Conservation (phyloP, 2,797 vertebrate genomes). For the Adrianichthys oophorus region DNA sequence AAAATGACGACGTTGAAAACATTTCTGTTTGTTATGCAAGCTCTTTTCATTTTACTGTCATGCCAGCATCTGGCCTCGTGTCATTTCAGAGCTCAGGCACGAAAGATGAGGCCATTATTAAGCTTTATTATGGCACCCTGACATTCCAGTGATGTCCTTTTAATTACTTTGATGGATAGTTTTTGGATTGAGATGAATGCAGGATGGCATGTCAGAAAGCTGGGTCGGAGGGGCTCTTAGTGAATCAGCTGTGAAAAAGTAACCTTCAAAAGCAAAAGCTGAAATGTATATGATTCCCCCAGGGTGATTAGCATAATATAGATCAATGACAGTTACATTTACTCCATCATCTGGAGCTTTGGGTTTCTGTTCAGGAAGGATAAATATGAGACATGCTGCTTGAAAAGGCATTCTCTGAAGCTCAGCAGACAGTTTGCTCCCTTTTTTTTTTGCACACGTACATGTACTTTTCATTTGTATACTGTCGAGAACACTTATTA, state of each 20-base stretch:
- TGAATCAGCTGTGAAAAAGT: conserved; percentile 44
- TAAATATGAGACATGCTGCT: not conserved
- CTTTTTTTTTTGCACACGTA: no score
- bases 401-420: no score
- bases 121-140: conserved; percentile 61
- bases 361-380: conserved; percentile 1
- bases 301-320: conserved; percentile 36
- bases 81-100: conserved; percentile 30
- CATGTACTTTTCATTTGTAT: no score
- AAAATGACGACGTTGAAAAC: conserved; percentile 11
- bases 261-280: conserved; percentile 53
- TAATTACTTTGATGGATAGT: conserved; percentile 70
- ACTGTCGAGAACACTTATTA: no score
- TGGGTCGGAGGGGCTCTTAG: conserved; percentile 1
- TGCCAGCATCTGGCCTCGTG: conserved; percentile 48
- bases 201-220: conserved; percentile 17
- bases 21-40: conserved; percentile 36
- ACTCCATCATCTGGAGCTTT: conserved; percentile 16
- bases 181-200: conserved; percentile 46
- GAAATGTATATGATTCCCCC: conserved; percentile 59
- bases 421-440: no score
- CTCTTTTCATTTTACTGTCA: conserved; percentile 7
- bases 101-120: conserved; percentile 49
- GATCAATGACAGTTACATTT: conserved; percentile 50
- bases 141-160: conserved; percentile 72